phyloP scores from a whole-genome alignment of 1,140 invertebrate species.

The Formica selysi region DNA sequence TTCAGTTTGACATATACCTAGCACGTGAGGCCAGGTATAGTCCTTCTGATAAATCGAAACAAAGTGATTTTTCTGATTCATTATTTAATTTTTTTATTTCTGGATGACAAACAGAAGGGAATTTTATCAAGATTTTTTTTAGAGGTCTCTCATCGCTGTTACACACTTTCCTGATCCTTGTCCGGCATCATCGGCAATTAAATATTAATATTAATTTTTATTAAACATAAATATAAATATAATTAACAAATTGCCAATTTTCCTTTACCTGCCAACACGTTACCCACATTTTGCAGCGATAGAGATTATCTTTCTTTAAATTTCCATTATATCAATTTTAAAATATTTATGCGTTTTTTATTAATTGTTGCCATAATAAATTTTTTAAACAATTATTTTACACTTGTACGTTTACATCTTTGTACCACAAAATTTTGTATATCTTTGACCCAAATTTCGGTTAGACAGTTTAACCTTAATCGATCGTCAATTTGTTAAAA shows the following conservation, averaged over 20 bases:
- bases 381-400: background rate
- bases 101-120: background rate
- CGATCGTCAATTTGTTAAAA: constrained; percentile 13
- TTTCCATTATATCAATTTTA: background rate
- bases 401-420: background rate
- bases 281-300: background rate
- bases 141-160: constrained; percentile 2
- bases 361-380: background rate
- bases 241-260: background rate
- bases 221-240: background rate
- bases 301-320: background rate
- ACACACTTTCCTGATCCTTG: background rate
- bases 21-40: constrained; percentile 86
- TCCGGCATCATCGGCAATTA: background rate
- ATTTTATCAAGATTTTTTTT: background rate
- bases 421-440: background rate
- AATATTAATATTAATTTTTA: background rate
- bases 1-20: constrained; percentile 80
- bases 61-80: constrained; percentile 85
- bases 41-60: constrained; percentile 88
- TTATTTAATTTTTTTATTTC: constrained; percentile 64
- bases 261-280: background rate
- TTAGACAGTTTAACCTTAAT: background rate
- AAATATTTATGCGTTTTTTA: background rate
- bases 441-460: background rate